A percentile compares a stretch with the other conserved stretches of the same genome.
These are phyloP conservation scores for Sterrhoptilus dennistouni DNA, from an alignment of 2,113 vertebrate species.

Conservation along the genomic window DNA sequence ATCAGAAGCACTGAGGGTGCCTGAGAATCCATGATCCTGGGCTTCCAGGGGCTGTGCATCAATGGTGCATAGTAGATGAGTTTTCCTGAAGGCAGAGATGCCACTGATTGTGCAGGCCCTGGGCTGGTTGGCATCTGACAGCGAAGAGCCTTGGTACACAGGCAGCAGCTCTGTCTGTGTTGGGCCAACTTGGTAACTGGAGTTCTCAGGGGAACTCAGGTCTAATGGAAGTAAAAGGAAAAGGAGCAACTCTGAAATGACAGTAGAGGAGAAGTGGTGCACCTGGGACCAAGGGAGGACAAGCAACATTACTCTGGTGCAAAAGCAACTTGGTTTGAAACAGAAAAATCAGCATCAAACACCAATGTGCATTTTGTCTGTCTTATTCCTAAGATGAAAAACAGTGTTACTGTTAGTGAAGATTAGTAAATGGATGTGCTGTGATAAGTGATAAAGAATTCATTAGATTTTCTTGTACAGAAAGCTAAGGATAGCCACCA, in stretches of 20 bases:
- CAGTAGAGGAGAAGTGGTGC: neutral
- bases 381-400: neutral
- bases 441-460: neutral
- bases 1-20: neutral
- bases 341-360: neutral
- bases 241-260: neutral
- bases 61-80: rapidly evolving
- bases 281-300: neutral
- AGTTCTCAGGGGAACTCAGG: neutral
- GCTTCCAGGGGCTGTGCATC: neutral
- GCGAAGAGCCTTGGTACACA: neutral
- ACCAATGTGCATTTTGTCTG: rapidly evolving
- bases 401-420: neutral
- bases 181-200: neutral
- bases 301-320: neutral
- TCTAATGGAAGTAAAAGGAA: neutral
- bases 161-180: neutral
- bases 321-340: neutral
- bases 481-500: neutral
- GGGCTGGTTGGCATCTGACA: neutral
- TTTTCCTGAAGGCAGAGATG: neutral
- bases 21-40: neutral
- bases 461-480: neutral
- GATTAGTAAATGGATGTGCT: neutral
- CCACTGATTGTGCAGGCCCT: neutral